Evolutionary conservation across 1,140 invertebrate species (phyloP).

Genomic region (Bombyx mori): DNA sequence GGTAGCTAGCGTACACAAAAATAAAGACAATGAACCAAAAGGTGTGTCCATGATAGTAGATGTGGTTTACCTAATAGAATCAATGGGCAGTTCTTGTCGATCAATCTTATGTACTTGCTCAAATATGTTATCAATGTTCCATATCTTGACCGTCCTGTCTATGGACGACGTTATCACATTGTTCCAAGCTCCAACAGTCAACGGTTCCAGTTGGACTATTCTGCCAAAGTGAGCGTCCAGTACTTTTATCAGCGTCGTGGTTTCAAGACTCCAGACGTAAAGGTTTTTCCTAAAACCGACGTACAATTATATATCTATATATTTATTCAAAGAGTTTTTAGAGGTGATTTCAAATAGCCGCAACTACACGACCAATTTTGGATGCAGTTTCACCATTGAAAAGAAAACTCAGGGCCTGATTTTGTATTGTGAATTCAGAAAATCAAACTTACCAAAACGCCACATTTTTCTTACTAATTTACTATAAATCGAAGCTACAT

Average conservation of each 20-base stretch:
- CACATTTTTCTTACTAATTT: no score
- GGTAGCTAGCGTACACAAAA: no score
- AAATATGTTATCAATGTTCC: constrained; percentile 99
- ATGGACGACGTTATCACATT: constrained; percentile 97
- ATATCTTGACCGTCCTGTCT: constrained; percentile 97
- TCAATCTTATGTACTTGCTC: constrained; percentile 98
- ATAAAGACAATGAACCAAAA: no score
- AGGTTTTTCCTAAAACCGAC: constrained; percentile 85
- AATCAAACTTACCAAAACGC: no score
- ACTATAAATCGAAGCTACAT: no score
- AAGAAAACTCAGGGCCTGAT: no score
- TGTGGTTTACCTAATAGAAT: constrained; percentile 82
- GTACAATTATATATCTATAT: no score
- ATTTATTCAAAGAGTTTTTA: no score
- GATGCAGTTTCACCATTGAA: no score
- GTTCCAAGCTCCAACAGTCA: constrained; percentile 93
- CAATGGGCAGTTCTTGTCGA: constrained; percentile 95
- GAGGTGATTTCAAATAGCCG: no score
- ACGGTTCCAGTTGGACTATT: constrained; percentile 91
- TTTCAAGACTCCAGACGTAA: constrained; percentile 92
- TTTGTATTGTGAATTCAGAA: no score
- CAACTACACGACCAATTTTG: no score
- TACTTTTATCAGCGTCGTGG: constrained; percentile 87
- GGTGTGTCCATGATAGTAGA: not conserved
- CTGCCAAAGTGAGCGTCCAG: constrained; percentile 97